Evolutionary conservation across 2,797 vertebrate genomes (phyloP), one percentile per base, ranked within the genome.

Genomic region (Pyrrhura leucotis): DNA sequence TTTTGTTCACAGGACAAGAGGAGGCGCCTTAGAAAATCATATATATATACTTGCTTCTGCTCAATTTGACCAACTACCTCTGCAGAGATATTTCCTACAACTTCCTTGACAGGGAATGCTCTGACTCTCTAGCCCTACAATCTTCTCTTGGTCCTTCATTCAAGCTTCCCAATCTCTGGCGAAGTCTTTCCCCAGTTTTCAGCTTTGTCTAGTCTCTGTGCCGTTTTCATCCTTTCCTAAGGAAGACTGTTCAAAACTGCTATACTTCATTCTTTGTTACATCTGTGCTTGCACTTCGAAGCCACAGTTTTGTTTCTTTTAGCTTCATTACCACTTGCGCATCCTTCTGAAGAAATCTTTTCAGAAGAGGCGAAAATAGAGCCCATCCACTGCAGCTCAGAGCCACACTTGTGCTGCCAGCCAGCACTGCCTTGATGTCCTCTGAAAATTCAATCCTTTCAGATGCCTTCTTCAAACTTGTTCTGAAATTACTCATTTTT

Each of bases 301-400:
- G 62, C 19, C 56, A 37, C 61, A 61, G 44, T 37, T 95, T 82
- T 71, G 62, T 90, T 93, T 95, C 82, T 62, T 93, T 58, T 75
- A 73, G 59, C 59, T 86, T 84, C 42, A 6, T 66, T 80, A 35
- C 72, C 1, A 2, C 76, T 78, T 75, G 39, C 44, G 54, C 37
- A 39, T 71, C 0, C 0, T 69, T 82, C 35, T 31, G 63, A 74
- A 90, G 71, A 71, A 72, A 71, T 77, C 17, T 79, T 76, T 82
- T 67, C 56, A 15, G 78, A 42, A 75, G 53, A 63, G 6, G 45
- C 85, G 37, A 85, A 94, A 88, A 80, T 15, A 21, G 65, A 92
- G 21, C 75, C 18, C 40, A 35, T 80, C n/a, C 42, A 11, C 53
- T 45, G 21, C 75, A 87, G 78, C 84, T 77, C 59, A 66, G 74